Evolutionary conservation across 2,113 vertebrate genomes (phyloP).

Genomic region (Poecile atricapillus): DNA sequence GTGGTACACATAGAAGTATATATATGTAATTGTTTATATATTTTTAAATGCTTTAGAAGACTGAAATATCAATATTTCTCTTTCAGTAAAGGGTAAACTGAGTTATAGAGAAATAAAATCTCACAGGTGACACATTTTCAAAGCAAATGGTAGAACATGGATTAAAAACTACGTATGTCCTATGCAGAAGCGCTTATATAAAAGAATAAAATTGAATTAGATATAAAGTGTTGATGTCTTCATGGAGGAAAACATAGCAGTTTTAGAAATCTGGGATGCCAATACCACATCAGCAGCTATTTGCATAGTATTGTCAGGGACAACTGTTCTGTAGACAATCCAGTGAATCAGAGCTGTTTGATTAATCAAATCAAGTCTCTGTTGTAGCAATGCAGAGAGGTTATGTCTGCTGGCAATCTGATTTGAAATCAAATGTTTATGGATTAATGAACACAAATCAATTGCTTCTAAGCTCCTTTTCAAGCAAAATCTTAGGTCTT

Average conservation of each 20-base stretch:
- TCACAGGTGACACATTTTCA: background rate
- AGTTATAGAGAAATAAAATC: background rate
- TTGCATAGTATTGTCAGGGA: conserved; percentile 41
- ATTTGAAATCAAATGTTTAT: conserved; percentile 68
- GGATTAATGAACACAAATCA: conserved; percentile 63
- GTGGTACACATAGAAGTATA: background rate
- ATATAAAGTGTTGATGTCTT: background rate
- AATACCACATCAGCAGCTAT: background rate
- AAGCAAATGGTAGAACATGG: background rate
- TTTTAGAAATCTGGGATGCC: background rate
- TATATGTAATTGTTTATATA: background rate
- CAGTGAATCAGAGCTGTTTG: conserved; percentile 64
- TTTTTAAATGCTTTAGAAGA: background rate
- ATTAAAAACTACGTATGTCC: background rate
- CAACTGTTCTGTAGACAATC: conserved; percentile 57
- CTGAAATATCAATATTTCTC: background rate
- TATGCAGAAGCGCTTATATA: background rate
- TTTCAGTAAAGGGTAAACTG: background rate
- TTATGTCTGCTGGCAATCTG: conserved; percentile 59
- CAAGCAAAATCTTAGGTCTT: conserved; percentile 19
- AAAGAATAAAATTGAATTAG: background rate
- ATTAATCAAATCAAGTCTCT: conserved; percentile 73
- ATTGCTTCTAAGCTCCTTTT: conserved; percentile 58
- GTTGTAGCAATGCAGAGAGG: conserved; percentile 67
- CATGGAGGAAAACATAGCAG: background rate